phyloP scores from a whole-genome alignment of 2,113 vertebrate species.

The Scopus umbretta region DNA sequence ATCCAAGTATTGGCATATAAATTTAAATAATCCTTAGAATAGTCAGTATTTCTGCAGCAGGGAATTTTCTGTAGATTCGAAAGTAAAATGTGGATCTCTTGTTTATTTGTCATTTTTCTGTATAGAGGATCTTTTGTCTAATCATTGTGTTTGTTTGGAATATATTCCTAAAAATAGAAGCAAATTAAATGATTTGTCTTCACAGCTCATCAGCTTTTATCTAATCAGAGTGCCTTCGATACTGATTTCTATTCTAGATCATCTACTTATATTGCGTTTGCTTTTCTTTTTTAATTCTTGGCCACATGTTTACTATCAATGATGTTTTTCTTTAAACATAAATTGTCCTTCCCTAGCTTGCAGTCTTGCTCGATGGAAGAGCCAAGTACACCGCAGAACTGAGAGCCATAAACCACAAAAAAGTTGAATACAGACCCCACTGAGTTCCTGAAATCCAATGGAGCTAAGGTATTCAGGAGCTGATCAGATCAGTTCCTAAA shows the following conservation, averaged over 20 bases:
- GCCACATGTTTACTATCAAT: background rate
- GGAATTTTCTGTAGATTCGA: background rate
- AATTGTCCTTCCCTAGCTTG: background rate
- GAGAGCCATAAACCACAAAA: background rate
- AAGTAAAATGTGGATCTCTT: background rate
- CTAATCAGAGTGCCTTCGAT: constrained; percentile 4
- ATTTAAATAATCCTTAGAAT: background rate
- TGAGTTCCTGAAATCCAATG: background rate
- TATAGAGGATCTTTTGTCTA: background rate
- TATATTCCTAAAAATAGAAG: constrained; percentile 11
- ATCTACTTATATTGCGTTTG: background rate
- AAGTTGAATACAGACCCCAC: background rate
- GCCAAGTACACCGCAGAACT: background rate
- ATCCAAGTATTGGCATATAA: background rate
- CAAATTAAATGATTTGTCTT: constrained; percentile 18
- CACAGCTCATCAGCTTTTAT: background rate
- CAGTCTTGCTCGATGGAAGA: background rate
- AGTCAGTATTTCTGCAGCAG: background rate
- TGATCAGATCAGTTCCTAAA: background rate
- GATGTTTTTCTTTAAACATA: background rate
- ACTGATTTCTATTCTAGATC: constrained; percentile 11
- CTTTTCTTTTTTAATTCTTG: accelerated
- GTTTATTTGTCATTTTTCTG: background rate
- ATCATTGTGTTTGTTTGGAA: constrained; percentile 27
- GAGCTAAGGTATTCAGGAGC: background rate